A percentile compares a stretch with the other conserved stretches of the same genome.
phyloP scores from a whole-genome alignment of 2,888 invertebrate genomes.

The Pseudococcus longispinus region DNA sequence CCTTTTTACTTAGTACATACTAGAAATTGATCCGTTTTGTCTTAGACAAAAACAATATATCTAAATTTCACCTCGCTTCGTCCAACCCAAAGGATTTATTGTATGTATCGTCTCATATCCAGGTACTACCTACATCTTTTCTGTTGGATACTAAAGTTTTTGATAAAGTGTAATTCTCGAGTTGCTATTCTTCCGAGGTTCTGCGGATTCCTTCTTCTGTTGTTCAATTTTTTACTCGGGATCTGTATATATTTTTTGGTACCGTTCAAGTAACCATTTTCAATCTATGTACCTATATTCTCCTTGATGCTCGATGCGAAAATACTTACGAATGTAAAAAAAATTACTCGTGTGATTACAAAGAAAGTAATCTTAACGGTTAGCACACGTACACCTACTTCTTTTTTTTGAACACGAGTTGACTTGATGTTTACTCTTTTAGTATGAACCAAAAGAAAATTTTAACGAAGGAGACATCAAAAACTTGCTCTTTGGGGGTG shows the following conservation, averaged over 20 bases:
- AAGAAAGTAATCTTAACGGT: too few species aligned
- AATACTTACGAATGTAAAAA: neutral
- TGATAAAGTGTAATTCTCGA: neutral
- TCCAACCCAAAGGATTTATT: neutral
- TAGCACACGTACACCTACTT: too few species aligned
- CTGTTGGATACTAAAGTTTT: neutral
- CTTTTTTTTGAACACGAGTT: too few species aligned
- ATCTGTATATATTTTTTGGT: neutral
- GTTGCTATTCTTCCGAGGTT: neutral
- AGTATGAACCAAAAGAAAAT: too few species aligned
- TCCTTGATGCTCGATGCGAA: neutral
- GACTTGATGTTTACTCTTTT: too few species aligned
- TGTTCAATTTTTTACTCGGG: neutral
- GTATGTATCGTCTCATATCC: neutral
- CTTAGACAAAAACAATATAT: conserved; percentile 22
- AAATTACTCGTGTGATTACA: too few species aligned
- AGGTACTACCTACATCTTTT: neutral
- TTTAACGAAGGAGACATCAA: too few species aligned
- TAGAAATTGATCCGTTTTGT: conserved; percentile 35
- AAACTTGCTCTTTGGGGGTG: too few species aligned
- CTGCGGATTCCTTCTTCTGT: neutral
- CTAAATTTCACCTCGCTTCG: conserved; percentile 6
- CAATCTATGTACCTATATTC: neutral
- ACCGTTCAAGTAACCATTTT: neutral
- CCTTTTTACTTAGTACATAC: conserved; percentile 20